Base-by-base conservation (phyloP, 2,113 vertebrate species). In the Hippocampus barbouri region DNA sequence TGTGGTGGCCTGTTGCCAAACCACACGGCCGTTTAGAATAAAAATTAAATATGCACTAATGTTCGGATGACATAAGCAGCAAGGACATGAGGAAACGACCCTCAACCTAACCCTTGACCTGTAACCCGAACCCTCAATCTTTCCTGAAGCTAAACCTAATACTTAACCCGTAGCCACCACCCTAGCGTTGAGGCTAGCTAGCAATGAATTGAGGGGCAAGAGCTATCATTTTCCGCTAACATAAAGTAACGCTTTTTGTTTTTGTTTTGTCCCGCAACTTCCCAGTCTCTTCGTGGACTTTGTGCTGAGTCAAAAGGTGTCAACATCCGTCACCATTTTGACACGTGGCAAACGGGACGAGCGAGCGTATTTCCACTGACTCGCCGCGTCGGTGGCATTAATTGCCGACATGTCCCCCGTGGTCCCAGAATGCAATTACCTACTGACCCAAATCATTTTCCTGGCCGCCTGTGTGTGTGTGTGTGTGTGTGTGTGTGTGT, bases 381-480 rank as follows among this genome's bases (percentile, higher is more conserved):
- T 80, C 80, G 73, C 75, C 62, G 20, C 62, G 20, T 11, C 83
- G 81, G 71, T 71, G 81, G 81, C 76, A 90, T 90, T 89, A 91
- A 91, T 90, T 86, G 85, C 76, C 82, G 85, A 79, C 71, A 57
- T 85, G 81, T 84, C 82, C 78, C 85, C 82, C 71, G 83, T 88
- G 87, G 86, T 87, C 78, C 80, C 77, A 77, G 83, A 91, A 88
- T 76, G 83, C 79, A 88, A 89, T 92, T 89, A 89, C 88, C 90
- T 81, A 89, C 88, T 92, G 90, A 92, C 91, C 88, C 88, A 89
- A 86, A 90, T 93, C 86, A 83, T 79, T 74, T 68, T 78, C 68
- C 75, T 87, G 82, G 89, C 86, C 85, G 77, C 70, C 74, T 82
- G 8, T 34, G 27, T 61, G 27, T 56, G 53, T 47, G 45, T 87